Evolutionary conservation across 2,888 invertebrate genomes (phyloP).

Genomic region (Meliscaeva auricollis): DNA sequence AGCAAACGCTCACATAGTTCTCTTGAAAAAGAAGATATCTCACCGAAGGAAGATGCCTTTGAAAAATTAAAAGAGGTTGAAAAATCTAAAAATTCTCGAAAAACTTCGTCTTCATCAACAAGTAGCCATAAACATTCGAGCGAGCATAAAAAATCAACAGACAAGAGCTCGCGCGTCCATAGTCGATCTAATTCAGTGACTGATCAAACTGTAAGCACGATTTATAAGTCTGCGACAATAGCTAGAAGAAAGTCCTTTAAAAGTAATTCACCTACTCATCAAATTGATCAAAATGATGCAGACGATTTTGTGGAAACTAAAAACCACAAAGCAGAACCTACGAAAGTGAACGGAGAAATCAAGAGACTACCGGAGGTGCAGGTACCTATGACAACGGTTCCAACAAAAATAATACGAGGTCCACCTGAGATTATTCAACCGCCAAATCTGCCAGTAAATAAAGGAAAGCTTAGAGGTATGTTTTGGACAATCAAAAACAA

Average conservation of each 20-base stretch:
- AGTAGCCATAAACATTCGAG: neutral
- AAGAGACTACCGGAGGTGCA: neutral
- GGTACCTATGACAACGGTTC: neutral
- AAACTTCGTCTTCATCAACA: neutral
- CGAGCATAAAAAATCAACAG: constrained; percentile 5
- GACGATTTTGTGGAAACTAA: constrained; percentile 25
- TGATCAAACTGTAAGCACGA: neutral
- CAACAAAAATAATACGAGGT: constrained; percentile 50
- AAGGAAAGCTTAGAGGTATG: constrained; percentile 80
- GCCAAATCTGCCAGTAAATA: constrained; percentile 79
- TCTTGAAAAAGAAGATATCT: neutral
- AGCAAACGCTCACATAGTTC: constrained; percentile 11
- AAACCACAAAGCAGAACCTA: neutral
- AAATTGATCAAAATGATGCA: neutral
- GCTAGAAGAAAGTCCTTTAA: constrained; percentile 35
- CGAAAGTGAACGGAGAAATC: neutral
- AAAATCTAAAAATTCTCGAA: constrained; percentile 31
- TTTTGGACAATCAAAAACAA: too few relatives aligned
- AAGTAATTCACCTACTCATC: neutral
- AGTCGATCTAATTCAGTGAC: neutral
- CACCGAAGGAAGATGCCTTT: constrained; percentile 6
- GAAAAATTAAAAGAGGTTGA: constrained; percentile 40
- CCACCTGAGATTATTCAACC: constrained; percentile 79
- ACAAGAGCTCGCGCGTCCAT: neutral
- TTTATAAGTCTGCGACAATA: constrained; percentile 35